Evolutionary conservation across 2,797 vertebrate genomes (phyloP).

Genomic region (Manis javanica): DNA sequence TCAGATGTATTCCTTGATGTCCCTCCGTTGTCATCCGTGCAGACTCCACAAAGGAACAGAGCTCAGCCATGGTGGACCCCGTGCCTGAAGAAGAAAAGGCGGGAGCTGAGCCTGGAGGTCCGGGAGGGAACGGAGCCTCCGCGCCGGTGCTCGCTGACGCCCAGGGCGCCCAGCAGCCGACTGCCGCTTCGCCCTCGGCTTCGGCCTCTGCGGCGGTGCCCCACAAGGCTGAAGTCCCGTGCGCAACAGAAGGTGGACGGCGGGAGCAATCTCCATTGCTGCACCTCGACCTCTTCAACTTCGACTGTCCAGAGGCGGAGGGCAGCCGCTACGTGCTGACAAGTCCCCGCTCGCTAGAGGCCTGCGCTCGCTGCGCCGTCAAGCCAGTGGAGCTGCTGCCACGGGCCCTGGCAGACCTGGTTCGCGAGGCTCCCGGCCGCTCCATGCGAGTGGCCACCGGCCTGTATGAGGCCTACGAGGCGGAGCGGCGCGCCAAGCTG

Average conservation of each 20-base stretch:
- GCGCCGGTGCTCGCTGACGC: constrained; percentile 83
- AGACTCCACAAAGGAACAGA: constrained; percentile 17
- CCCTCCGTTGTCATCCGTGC: constrained; percentile 71
- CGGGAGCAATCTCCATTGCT: constrained; percentile 90
- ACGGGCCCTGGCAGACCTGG: constrained; percentile 92
- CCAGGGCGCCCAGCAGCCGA: constrained; percentile 80
- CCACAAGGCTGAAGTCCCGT: constrained; percentile 58
- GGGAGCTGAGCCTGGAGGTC: constrained; percentile 63
- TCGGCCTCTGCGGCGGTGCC: constrained; percentile 71
- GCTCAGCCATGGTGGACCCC: constrained; percentile 86
- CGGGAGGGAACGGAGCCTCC: constrained; percentile 72
- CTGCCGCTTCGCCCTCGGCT: constrained; percentile 66
- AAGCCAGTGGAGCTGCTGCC: constrained; percentile 96
- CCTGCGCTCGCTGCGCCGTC: constrained; percentile 96
- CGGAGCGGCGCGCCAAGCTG: constrained; percentile 93
- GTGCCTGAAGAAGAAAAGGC: constrained; percentile 77
- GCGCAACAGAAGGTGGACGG: constrained; percentile 54
- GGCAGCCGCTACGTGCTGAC: constrained; percentile 98
- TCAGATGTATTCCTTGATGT: constrained; percentile 37
- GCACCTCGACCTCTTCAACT: constrained; percentile 97
- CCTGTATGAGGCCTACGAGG: constrained; percentile 95
- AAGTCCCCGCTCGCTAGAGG: constrained; percentile 96
- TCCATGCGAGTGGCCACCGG: constrained; percentile 96
- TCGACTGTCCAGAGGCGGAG: constrained; percentile 94
- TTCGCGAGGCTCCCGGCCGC: constrained; percentile 94